Evolutionary conservation across 1,140 invertebrate species (phyloP).

Genomic region (Onthophagus taurus): DNA sequence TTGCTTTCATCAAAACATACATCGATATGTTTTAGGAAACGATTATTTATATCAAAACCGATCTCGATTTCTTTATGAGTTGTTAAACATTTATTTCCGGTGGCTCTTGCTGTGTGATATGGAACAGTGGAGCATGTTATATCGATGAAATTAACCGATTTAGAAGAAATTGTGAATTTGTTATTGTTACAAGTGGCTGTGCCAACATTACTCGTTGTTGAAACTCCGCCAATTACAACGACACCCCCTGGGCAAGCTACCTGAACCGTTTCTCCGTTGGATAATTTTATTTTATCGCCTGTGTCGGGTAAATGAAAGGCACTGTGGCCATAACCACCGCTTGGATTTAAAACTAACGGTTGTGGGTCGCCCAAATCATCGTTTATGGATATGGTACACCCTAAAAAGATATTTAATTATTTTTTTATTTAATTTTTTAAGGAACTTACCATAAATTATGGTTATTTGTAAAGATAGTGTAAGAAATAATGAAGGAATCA

Average conservation of each 20-base stretch:
- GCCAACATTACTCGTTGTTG: background rate
- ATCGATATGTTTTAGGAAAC: conserved; percentile 24
- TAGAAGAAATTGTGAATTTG: conserved; percentile 7
- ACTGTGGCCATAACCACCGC: background rate
- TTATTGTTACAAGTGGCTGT: conserved; percentile 12
- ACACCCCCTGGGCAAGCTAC: conserved; percentile 21
- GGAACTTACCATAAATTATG: background rate
- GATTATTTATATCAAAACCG: conserved; percentile 25
- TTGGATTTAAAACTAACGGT: conserved; percentile 9
- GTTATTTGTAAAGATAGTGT: no score
- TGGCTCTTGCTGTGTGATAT: conserved; percentile 15
- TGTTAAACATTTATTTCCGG: conserved; percentile 26
- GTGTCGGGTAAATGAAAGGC: conserved; percentile 11
- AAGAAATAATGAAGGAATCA: no score
- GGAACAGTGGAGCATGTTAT: conserved; percentile 18
- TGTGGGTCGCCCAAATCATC: conserved; percentile 11
- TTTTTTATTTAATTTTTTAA: background rate
- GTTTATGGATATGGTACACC: conserved; percentile 12
- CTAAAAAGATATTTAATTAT: no score
- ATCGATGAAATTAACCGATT: conserved; percentile 13
- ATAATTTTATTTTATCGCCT: conserved; percentile 4
- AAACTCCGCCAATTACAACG: conserved; percentile 9
- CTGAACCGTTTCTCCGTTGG: conserved; percentile 9
- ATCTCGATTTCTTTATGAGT: conserved; percentile 25
- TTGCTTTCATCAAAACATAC: conserved; percentile 27